Evolutionary conservation across 2,113 vertebrate species (phyloP).

Genomic region (Isichthys henryi): DNA sequence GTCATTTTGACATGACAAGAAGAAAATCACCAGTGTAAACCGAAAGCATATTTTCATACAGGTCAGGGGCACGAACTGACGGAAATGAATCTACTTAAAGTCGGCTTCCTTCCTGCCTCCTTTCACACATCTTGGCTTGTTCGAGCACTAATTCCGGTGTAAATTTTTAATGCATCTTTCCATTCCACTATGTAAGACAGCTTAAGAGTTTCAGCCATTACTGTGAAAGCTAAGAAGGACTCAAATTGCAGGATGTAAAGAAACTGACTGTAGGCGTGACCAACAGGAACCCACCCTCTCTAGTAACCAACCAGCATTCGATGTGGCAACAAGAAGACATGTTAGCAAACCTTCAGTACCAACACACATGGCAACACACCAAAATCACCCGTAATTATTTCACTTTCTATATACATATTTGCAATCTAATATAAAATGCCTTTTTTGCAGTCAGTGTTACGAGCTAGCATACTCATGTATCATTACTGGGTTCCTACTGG

Average conservation of each 20-base stretch:
- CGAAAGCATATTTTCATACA: background rate
- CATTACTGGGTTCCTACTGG: background rate
- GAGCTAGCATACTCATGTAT: background rate
- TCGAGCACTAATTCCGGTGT: background rate
- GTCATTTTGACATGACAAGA: background rate
- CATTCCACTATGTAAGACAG: slow-evolving; percentile 8
- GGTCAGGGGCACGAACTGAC: background rate
- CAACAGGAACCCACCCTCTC: background rate
- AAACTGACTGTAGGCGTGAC: background rate
- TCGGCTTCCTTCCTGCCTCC: background rate
- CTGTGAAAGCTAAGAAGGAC: background rate
- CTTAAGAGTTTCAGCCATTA: slow-evolving; percentile 11
- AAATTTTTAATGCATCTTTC: slow-evolving; percentile 11
- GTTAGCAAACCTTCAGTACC: background rate
- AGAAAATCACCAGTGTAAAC: background rate
- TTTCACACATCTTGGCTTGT: background rate
- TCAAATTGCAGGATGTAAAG: background rate
- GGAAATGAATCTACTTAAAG: background rate
- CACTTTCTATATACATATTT: background rate
- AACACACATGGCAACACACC: background rate
- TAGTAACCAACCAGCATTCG: background rate
- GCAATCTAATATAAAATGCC: background rate
- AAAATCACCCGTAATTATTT: background rate
- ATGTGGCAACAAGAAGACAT: background rate
- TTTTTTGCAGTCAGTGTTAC: background rate